These are phyloP conservation scores for Hirudinaria manillensis DNA, from an alignment of 2,888 invertebrate species.

Conservation along the genomic window DNA sequence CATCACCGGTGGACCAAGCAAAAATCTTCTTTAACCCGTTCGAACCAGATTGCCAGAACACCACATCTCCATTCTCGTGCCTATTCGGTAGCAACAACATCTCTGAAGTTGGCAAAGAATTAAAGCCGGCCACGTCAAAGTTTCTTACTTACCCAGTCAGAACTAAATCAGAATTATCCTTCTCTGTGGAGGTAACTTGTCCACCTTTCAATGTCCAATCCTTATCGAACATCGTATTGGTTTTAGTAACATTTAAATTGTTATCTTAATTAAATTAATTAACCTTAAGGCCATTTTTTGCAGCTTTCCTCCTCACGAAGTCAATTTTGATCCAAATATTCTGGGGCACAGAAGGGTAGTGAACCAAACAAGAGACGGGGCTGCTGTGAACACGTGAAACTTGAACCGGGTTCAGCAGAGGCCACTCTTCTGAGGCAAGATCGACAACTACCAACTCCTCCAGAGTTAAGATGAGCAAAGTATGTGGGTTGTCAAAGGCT, in stretches of 20 bases:
- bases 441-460: conserved; percentile 94
- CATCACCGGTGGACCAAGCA: conserved; percentile 45
- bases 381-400: conserved; percentile 81
- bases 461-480: conserved; percentile 78
- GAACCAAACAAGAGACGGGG: conserved; percentile 68
- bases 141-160: conserved; percentile 62
- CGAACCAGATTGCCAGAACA: conserved; percentile 80
- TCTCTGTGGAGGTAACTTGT: conserved; percentile 41
- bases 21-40: conserved; percentile 25
- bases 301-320: conserved; percentile 20
- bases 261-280: neutral
- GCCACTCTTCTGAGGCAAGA: conserved; percentile 74
- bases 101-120: too few species aligned
- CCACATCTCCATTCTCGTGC: conserved; percentile 91
- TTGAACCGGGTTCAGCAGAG: conserved; percentile 67
- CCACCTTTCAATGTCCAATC: conserved; percentile 82
- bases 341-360: conserved; percentile 65
- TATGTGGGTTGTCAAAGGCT: conserved; percentile 52
- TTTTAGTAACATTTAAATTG: neutral
- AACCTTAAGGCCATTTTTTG: conserved; percentile 4
- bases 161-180: conserved; percentile 60
- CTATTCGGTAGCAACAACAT: conserved; percentile 52
- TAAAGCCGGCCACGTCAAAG: neutral
- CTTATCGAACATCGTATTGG: conserved; percentile 38
- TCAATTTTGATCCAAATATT: conserved; percentile 57